A percentile compares a stretch with the other conserved stretches of the same genome.
Conservation (phyloP, 1,140 invertebrate genomes). For the Drosophila melanica region DNA sequence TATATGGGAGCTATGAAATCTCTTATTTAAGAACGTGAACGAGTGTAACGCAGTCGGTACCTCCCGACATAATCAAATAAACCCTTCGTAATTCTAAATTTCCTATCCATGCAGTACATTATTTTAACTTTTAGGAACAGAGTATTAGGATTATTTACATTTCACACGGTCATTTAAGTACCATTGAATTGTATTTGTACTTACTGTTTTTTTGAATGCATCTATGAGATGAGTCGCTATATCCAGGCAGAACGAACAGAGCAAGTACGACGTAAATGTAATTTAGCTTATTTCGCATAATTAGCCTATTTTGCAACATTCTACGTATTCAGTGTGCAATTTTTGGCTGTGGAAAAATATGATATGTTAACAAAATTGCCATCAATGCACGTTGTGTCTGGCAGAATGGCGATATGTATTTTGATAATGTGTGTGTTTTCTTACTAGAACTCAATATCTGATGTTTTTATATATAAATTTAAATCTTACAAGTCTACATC, state of each 20-base stretch:
- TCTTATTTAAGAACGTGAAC: too few relatives aligned
- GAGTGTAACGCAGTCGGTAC: too few relatives aligned
- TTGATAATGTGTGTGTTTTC: too few relatives aligned
- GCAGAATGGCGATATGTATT: too few relatives aligned
- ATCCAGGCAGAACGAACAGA: not conserved
- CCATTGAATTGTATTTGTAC: not conserved
- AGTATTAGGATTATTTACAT: not conserved
- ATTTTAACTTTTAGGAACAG: not conserved
- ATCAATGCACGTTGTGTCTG: too few relatives aligned
- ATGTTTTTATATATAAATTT: too few relatives aligned
- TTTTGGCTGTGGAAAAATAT: conserved; percentile 13
- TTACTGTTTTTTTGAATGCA: conserved; percentile 30
- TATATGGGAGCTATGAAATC: too few relatives aligned
- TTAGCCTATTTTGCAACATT: not conserved
- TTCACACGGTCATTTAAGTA: not conserved
- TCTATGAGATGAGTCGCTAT: conserved; percentile 6
- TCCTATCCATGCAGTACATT: not conserved
- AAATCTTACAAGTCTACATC: too few relatives aligned
- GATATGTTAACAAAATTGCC: too few relatives aligned
- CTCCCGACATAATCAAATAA: too few relatives aligned
- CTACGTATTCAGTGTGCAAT: not conserved
- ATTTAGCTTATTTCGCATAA: conserved; percentile 14
- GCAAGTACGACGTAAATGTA: not conserved
- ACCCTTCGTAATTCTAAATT: not conserved
- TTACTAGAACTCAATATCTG: too few relatives aligned